These are phyloP conservation scores for Zele albiditarsus DNA, from an alignment of 2,888 invertebrate genomes.

Conservation along the genomic window DNA sequence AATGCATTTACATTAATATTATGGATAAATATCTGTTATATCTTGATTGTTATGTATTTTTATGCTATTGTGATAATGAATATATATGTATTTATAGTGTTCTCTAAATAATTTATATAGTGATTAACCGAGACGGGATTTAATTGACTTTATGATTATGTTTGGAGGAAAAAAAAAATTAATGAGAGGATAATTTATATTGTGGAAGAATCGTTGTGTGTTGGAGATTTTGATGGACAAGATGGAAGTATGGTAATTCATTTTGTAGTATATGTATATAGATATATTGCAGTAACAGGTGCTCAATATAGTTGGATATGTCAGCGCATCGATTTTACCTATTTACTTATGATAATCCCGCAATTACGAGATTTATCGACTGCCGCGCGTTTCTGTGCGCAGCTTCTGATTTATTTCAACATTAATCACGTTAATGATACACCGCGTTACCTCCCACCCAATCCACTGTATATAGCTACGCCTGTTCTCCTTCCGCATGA, in stretches of 20 bases:
- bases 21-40: too few species aligned
- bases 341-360: slow-evolving; percentile 72
- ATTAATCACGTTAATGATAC: slow-evolving; percentile 73
- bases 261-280: background rate
- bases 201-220: too few species aligned
- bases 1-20: background rate
- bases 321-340: slow-evolving; percentile 60
- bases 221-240: background rate
- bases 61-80: too few species aligned
- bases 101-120: too few species aligned
- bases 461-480: slow-evolving; percentile 46
- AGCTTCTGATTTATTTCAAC: slow-evolving; percentile 72
- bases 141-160: too few species aligned
- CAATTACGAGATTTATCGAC: slow-evolving; percentile 72
- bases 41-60: too few species aligned
- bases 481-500: slow-evolving; percentile 61
- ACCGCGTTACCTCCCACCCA: slow-evolving; percentile 50
- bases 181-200: too few species aligned
- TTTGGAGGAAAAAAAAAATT: too few species aligned
- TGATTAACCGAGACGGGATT: too few species aligned
- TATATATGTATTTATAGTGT: too few species aligned
- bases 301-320: slow-evolving; percentile 52
- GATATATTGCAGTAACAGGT: slow-evolving; percentile 49
- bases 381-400: slow-evolving; percentile 59
- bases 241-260: background rate